These are phyloP conservation scores for Canis aureus DNA, from an alignment of 2,113 vertebrate genomes.

Conservation along the genomic window DNA sequence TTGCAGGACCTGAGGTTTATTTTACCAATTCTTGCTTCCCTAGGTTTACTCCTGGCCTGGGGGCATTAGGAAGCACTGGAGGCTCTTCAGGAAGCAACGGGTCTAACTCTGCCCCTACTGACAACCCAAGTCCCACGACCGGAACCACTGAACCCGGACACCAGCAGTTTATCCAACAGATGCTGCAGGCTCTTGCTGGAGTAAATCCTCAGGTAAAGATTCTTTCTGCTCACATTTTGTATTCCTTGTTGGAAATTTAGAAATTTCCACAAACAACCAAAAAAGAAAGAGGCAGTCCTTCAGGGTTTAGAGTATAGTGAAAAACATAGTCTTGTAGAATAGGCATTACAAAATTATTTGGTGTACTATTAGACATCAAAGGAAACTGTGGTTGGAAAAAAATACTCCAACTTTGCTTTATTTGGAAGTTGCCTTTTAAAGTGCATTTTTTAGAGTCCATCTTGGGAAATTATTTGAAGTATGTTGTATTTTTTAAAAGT, in stretches of 20 bases:
- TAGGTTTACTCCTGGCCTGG: conserved; percentile 86
- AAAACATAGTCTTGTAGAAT: not conserved
- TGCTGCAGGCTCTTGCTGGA: conserved; percentile 93
- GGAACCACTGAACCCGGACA: conserved; percentile 88
- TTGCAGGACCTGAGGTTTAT: not conserved
- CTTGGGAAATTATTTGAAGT: conserved; percentile 42
- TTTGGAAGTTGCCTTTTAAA: conserved; percentile 39
- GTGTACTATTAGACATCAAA: not conserved
- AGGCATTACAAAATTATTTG: not conserved
- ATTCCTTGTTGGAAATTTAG: conserved; percentile 30
- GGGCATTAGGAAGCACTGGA: conserved; percentile 85
- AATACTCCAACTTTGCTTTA: not conserved
- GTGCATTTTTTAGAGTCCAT: not conserved
- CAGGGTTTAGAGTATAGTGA: not conserved
- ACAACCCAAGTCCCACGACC: conserved; percentile 85
- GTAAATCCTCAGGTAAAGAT: conserved; percentile 89
- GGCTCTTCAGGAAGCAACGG: conserved; percentile 79
- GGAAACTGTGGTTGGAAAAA: not conserved
- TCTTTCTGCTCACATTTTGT: not conserved
- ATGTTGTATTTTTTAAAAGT: conserved; percentile 53
- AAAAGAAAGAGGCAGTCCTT: not conserved
- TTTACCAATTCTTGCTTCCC: not conserved
- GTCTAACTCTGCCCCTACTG: conserved; percentile 82
- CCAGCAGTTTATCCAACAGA: conserved; percentile 94
- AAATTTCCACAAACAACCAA: not conserved